phyloP scores from a whole-genome alignment of 2,113 vertebrate species.

The Leucopsar rothschildi region DNA sequence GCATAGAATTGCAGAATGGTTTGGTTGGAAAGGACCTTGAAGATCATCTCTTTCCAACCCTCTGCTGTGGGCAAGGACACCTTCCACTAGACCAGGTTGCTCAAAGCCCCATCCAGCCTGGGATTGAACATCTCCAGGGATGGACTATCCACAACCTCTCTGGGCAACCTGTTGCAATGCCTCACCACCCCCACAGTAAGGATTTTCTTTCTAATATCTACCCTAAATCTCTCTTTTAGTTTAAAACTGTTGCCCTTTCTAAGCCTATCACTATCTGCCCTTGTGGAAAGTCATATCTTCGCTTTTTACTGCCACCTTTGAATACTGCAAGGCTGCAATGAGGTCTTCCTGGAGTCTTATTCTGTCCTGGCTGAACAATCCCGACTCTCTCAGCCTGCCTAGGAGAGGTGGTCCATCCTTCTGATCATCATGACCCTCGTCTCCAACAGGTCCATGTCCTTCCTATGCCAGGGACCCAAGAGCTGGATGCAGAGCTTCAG shows the following conservation, averaged over 20 bases:
- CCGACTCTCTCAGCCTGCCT: not conserved
- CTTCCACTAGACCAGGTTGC: no score
- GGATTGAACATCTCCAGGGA: not conserved
- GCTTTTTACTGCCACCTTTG: not conserved
- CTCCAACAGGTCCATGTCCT: not conserved
- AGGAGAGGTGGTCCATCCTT: not conserved
- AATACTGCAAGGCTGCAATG: not conserved
- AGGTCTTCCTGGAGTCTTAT: not conserved
- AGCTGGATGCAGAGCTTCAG: not conserved
- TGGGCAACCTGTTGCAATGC: not conserved
- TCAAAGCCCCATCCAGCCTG: not conserved
- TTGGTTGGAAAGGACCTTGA: not conserved
- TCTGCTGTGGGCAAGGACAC: not conserved
- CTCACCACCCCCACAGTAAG: not conserved
- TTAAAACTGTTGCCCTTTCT: not conserved
- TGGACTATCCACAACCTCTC: no score
- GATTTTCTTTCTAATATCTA: not conserved
- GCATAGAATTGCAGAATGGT: not conserved
- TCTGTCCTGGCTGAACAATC: not conserved
- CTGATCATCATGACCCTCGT: not conserved
- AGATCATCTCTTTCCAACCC: accelerated
- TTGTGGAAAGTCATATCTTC: not conserved
- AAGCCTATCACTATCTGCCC: not conserved
- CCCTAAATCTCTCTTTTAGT: not conserved
- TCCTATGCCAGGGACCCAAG: accelerated